phyloP scores from a whole-genome alignment of 2,113 vertebrate species.

The Pygoscelis adeliae region DNA sequence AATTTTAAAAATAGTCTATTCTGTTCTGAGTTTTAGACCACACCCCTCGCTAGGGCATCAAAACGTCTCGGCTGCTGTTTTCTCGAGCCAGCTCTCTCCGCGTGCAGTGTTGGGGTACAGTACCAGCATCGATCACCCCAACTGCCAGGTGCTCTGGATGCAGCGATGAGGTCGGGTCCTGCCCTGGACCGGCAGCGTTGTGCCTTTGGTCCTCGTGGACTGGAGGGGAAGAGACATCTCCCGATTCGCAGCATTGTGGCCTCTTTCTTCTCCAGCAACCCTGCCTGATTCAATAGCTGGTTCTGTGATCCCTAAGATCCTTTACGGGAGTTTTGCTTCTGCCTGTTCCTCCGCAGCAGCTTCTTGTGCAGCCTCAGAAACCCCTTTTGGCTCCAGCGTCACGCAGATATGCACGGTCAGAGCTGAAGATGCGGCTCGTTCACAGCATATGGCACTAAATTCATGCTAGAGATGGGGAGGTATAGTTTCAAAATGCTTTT shows the following conservation, averaged over 20 bases:
- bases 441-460: neutral
- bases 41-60: neutral
- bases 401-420: accelerated
- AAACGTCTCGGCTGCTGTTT: neutral
- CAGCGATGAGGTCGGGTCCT: neutral
- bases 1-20: conserved; percentile 47
- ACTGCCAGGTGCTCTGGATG: neutral
- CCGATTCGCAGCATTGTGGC: neutral
- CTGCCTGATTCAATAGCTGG: neutral
- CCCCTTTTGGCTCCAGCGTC: neutral
- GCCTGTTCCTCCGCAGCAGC: neutral
- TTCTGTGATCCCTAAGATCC: neutral
- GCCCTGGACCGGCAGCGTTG: neutral
- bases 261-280: neutral
- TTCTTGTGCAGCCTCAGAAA: neutral
- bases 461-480: neutral
- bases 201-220: neutral
- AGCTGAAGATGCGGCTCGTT: neutral
- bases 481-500: neutral
- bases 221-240: neutral
- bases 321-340: neutral
- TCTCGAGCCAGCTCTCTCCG: neutral
- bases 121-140: neutral
- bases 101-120: accelerated
- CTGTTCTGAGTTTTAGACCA: neutral